phyloP scores from a whole-genome alignment of 2,113 vertebrate genomes.

The Kryptolebias marmoratus region DNA sequence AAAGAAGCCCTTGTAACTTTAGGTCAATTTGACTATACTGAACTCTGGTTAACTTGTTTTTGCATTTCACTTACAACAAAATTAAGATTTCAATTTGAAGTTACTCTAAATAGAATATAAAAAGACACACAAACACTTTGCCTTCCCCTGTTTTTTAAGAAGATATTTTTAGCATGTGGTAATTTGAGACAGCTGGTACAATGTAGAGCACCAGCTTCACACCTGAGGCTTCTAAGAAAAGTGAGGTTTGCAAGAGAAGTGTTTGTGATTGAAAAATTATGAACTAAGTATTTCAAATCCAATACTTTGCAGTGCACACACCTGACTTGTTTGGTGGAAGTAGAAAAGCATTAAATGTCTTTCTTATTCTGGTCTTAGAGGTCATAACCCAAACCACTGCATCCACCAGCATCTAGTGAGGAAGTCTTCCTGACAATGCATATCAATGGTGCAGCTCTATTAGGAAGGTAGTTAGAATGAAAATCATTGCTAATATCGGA shows the following conservation, averaged over 20 bases:
- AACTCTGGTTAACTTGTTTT: constrained; percentile 17
- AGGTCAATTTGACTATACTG: not conserved
- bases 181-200: not conserved
- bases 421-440: constrained; percentile 53
- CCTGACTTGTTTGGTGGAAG: too few relatives aligned
- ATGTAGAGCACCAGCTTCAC: not conserved
- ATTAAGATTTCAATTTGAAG: not conserved
- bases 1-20: too few relatives aligned
- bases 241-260: not conserved
- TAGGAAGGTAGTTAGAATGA: constrained; percentile 30
- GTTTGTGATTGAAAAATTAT: not conserved
- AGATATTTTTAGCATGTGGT: not conserved
- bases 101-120: not conserved
- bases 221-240: not conserved
- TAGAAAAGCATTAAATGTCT: not conserved
- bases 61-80: constrained; percentile 1
- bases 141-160: not conserved
- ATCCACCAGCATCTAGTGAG: constrained; percentile 18
- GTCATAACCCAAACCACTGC: constrained; percentile 17
- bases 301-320: not conserved
- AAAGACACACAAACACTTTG: not conserved
- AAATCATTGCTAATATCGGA: constrained; percentile 29
- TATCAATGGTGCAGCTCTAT: constrained; percentile 55
- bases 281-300: not conserved
- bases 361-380: constrained; percentile 14